Evolutionary conservation across 2,888 invertebrate species (phyloP), one percentile per base, ranked within the genome.

Genomic region (Aradus depressus): DNA sequence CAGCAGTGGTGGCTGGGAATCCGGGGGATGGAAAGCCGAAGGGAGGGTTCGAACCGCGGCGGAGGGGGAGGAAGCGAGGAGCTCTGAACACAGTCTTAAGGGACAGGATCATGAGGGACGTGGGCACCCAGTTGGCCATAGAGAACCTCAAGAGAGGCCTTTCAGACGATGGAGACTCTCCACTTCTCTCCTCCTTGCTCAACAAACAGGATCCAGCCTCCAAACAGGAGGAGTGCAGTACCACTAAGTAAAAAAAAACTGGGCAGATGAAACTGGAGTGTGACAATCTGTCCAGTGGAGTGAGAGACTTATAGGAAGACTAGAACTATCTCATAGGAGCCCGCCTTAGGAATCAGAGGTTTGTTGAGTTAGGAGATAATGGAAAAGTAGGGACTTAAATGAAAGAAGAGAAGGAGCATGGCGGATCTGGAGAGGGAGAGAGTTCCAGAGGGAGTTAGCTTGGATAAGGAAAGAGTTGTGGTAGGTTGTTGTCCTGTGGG

Each of bases 171-270:
- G 44, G 48, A 71, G 70, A 55, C 37, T 61, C 61, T 8, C 62
- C 62, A 6, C 52, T 62, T 25, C 51, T 62, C 32, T 63, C 73
- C 70, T 55, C 73, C 70, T n/a, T 73, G 69, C 55, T 73, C 69
- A 3, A 64, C 70, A 39, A 73, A 73, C 62, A 72, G 62, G 56
- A 73, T 70, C 3, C 64, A 70, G 23, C 72, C 70, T 2, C 72
- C 72, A 12, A 71, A 71, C 58, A 60, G 71, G 35, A 73, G 44
- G 59, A 54, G 41, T 35, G 44, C 22, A 37, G 43, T 28, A 52
- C 55, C 43, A 48, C 53, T 5, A 59, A 62, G 44, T 61, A 62
- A n/a, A n/a, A n/a, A n/a, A n/a, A n/a, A n/a, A n/a, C n/a, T n/a
- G n/a, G n/a, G n/a, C n/a, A n/a, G n/a, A n/a, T n/a, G n/a, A n/a